Conservation (phyloP, 2,113 vertebrate genomes). For the Poeciliopsis prolifica region DNA sequence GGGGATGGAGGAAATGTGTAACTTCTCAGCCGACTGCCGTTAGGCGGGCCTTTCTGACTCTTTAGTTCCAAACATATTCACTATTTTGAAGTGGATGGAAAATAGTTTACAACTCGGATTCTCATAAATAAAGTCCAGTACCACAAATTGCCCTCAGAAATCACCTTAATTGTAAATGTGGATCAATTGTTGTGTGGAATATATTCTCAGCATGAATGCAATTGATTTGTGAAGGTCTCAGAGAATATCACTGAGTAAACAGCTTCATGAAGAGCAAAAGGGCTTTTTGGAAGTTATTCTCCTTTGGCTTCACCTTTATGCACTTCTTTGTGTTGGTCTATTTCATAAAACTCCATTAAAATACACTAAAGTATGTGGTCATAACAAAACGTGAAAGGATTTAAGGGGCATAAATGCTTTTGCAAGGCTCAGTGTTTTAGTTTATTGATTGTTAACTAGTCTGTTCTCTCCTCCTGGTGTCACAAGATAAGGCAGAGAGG, state of each 20-base stretch:
- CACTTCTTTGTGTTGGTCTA: not conserved
- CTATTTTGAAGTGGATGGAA: too few relatives aligned
- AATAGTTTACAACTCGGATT: too few relatives aligned
- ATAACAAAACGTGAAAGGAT: not conserved
- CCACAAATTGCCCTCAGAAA: too few relatives aligned
- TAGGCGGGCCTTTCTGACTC: not conserved
- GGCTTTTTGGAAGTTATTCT: not conserved
- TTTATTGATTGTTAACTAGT: slow-evolving; percentile 73
- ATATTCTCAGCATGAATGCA: too few relatives aligned
- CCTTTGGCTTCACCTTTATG: not conserved
- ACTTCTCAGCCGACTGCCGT: not conserved
- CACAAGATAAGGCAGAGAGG: slow-evolving; percentile 70
- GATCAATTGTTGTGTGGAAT: too few relatives aligned
- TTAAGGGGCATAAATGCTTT: not conserved
- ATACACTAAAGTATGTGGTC: not conserved
- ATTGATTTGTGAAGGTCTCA: too few relatives aligned
- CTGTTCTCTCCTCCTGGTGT: slow-evolving; percentile 73
- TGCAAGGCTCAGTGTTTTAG: slow-evolving; percentile 43
- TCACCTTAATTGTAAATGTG: too few relatives aligned
- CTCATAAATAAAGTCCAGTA: too few relatives aligned
- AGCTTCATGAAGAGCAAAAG: too few relatives aligned
- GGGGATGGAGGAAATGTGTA: slow-evolving; percentile 32
- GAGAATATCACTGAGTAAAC: too few relatives aligned
- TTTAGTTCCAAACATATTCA: not conserved
- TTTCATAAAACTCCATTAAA: not conserved